A percentile compares a stretch with the other conserved stretches of the same genome.
phyloP scores from a whole-genome alignment of 2,888 invertebrate species.

The Apodemia zela region DNA sequence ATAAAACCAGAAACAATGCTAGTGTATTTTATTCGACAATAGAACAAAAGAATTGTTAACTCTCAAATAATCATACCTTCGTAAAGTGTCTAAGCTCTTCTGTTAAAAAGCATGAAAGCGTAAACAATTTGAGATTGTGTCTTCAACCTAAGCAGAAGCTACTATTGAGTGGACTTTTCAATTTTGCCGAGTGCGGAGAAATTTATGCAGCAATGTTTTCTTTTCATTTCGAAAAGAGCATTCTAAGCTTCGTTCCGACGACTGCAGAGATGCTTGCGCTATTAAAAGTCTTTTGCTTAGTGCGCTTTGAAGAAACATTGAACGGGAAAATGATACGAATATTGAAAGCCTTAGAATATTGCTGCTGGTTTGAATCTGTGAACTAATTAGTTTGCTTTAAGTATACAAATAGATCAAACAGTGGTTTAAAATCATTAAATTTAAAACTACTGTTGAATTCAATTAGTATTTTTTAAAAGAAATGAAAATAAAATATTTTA shows the following conservation, averaged over 20 bases:
- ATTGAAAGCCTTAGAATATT: background rate
- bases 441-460: too few relatives aligned
- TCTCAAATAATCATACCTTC: conserved; percentile 24
- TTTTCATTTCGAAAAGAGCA: conserved; percentile 69
- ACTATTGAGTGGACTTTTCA: conserved; percentile 67
- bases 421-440: too few relatives aligned
- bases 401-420: too few relatives aligned
- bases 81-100: conserved; percentile 33
- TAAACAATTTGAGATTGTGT: conserved; percentile 65
- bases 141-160: conserved; percentile 57
- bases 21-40: background rate
- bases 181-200: conserved; percentile 70
- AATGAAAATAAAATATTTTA: too few relatives aligned
- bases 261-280: conserved; percentile 16
- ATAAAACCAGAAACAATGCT: background rate
- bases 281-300: conserved; percentile 18
- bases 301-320: conserved; percentile 9
- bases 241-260: conserved; percentile 38
- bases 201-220: conserved; percentile 64
- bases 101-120: conserved; percentile 56
- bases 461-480: too few relatives aligned
- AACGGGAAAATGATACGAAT: conserved; percentile 8
- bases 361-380: background rate
- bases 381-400: background rate
- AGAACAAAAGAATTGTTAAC: conserved; percentile 9